These are phyloP conservation scores for Calephelis nemesis DNA, from an alignment of 1,140 invertebrate species.

Conservation along the genomic window DNA sequence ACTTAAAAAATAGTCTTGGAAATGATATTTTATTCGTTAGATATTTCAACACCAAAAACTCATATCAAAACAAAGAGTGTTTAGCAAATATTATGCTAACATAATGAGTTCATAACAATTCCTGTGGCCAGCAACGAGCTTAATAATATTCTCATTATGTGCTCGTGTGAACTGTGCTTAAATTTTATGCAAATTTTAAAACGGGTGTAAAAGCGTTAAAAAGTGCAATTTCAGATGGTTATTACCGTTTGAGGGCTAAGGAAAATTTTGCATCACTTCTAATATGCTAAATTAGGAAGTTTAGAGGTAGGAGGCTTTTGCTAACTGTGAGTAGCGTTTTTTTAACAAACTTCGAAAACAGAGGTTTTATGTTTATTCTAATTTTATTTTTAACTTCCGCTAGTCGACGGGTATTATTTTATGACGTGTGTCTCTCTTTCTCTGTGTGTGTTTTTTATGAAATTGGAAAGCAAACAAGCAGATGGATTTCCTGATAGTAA, in stretches of 20 bases:
- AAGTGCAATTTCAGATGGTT: neutral
- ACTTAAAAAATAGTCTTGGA: no score
- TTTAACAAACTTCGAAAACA: no score
- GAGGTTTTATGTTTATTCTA: no score
- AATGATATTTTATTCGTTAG: neutral
- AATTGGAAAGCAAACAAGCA: no score
- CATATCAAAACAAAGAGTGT: slow-evolving; percentile 3
- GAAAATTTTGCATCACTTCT: neutral
- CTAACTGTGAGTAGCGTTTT: no score
- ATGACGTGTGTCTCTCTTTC: no score
- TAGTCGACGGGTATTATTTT: no score
- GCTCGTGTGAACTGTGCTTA: slow-evolving; percentile 8
- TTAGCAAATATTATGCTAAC: slow-evolving; percentile 8
- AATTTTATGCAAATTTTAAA: slow-evolving; percentile 11
- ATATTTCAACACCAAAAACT: neutral
- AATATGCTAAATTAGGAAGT: neutral
- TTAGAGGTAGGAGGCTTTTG: no score
- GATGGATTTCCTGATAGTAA: no score
- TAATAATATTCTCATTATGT: slow-evolving; percentile 3
- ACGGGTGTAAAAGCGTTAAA: slow-evolving; percentile 12
- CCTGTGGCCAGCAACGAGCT: neutral
- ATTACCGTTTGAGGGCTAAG: neutral
- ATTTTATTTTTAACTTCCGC: no score
- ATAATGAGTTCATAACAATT: slow-evolving; percentile 12
- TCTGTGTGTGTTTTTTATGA: no score